phyloP scores from a whole-genome alignment of 2,888 invertebrate genomes.

The Hylaea fasciaria region DNA sequence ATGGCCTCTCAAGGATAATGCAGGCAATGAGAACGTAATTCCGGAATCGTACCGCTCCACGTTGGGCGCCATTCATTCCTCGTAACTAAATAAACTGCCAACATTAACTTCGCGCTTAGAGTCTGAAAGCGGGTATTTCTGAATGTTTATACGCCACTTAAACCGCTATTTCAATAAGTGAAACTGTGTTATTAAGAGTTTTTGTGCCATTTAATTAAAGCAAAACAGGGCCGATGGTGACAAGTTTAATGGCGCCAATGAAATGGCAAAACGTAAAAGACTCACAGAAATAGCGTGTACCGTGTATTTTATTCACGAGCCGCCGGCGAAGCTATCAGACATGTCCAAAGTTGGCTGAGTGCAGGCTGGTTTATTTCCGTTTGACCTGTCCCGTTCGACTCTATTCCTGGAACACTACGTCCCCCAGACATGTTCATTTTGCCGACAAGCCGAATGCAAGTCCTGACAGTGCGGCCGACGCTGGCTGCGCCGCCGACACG shows the following conservation, averaged over 20 bases:
- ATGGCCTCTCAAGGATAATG: constrained; percentile 54
- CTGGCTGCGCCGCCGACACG: constrained; percentile 72
- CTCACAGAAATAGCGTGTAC: constrained; percentile 67
- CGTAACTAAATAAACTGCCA: constrained; percentile 46
- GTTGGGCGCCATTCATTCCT: constrained; percentile 54
- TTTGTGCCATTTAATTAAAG: constrained; percentile 25
- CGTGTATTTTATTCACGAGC: constrained; percentile 77
- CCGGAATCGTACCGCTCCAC: constrained; percentile 52
- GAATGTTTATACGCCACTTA: constrained; percentile 31
- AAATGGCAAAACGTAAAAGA: constrained; percentile 56
- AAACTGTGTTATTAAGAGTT: constrained; percentile 26
- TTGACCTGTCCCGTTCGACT: constrained; percentile 79
- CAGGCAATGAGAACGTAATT: constrained; percentile 54
- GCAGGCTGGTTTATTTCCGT: constrained; percentile 82
- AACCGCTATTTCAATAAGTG: constrained; percentile 16
- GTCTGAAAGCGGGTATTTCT: constrained; percentile 27
- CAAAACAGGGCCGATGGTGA: constrained; percentile 21
- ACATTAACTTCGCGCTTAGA: constrained; percentile 45
- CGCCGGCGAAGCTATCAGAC: constrained; percentile 76
- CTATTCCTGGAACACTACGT: constrained; percentile 74
- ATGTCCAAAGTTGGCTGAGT: constrained; percentile 80
- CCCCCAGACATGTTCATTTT: constrained; percentile 76
- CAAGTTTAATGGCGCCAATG: constrained; percentile 49
- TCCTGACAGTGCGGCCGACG: constrained; percentile 67
- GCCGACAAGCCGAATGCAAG: constrained; percentile 76